Evolutionary conservation across 2,797 vertebrate genomes (phyloP).

Genomic region (Coracias cyanogaster): DNA sequence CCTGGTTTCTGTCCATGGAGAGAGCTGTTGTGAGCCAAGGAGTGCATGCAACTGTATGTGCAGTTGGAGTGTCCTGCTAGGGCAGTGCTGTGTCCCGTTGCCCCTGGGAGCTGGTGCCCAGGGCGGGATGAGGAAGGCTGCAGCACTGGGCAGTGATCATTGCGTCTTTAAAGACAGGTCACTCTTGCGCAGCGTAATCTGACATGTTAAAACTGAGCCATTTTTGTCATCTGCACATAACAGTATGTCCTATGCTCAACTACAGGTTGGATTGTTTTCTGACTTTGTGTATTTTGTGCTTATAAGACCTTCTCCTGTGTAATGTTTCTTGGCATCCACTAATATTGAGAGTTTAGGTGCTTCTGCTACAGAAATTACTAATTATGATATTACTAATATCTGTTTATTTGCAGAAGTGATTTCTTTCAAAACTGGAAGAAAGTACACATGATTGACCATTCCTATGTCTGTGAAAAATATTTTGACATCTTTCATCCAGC

Average conservation of each 20-base stretch:
- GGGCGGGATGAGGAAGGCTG: too few species aligned
- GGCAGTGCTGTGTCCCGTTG: too few species aligned
- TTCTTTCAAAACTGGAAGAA: neutral
- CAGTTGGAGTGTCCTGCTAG: too few species aligned
- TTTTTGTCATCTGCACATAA: neutral
- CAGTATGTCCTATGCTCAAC: neutral
- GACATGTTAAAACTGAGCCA: neutral
- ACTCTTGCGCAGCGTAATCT: too few species aligned
- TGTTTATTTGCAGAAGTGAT: neutral
- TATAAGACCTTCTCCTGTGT: neutral
- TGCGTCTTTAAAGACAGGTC: too few species aligned
- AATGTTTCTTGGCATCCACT: neutral
- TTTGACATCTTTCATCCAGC: neutral
- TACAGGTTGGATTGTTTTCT: neutral
- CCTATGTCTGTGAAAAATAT: neutral
- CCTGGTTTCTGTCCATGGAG: too few species aligned
- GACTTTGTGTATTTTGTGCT: neutral
- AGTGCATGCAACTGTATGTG: too few species aligned
- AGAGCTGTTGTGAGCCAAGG: too few species aligned
- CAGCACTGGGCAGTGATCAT: too few species aligned
- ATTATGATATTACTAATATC: neutral
- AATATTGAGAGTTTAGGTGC: neutral
- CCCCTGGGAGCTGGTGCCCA: too few species aligned
- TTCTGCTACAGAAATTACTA: neutral
- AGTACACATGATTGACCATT: neutral